Percentiles rank a stretch among this genome's conserved stretches.
phyloP scores from a whole-genome alignment of 1,140 invertebrate species.

The Megalopta genalis region DNA sequence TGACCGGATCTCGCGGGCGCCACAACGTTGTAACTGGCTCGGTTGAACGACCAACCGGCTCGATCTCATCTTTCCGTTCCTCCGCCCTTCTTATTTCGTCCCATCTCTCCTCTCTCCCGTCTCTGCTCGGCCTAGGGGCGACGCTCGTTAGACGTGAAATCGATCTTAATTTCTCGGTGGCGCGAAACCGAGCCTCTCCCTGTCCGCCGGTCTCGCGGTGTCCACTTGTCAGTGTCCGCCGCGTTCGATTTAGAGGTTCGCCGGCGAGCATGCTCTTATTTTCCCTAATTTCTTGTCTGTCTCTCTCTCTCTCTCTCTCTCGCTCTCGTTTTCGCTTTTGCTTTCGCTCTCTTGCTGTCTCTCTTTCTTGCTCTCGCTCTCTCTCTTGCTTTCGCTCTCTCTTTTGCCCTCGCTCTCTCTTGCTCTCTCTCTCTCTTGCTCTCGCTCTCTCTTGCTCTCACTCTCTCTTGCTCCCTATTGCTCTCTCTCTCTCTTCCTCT shows the following conservation, averaged over 20 bases:
- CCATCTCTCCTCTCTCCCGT: too few species aligned
- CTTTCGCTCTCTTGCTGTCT: too few species aligned
- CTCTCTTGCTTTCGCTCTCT: too few species aligned
- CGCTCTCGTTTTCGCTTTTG: too few species aligned
- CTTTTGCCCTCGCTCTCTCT: too few species aligned
- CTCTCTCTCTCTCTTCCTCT: too few species aligned
- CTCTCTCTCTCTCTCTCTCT: too few species aligned
- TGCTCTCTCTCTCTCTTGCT: too few species aligned
- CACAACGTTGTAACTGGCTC: constrained; percentile 34
- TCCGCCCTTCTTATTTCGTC: constrained; percentile 10
- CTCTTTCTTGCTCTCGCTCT: too few species aligned
- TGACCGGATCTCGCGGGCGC: constrained; percentile 42
- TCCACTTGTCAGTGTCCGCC: constrained; percentile 16
- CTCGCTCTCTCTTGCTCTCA: too few species aligned
- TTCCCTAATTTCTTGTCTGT: too few species aligned
- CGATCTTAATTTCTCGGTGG: constrained; percentile 25
- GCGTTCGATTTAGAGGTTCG: constrained; percentile 27
- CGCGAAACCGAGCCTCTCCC: constrained; percentile 14
- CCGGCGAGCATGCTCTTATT: background rate
- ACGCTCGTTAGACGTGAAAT: constrained; percentile 42
- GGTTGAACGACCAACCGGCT: constrained; percentile 52
- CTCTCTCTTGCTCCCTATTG: too few species aligned
- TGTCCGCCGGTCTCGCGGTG: background rate
- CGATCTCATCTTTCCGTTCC: constrained; percentile 53
- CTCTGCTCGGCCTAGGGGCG: background rate